Evolutionary conservation across 2,888 invertebrate species (phyloP).

Genomic region (Cepaea hortensis): DNA sequence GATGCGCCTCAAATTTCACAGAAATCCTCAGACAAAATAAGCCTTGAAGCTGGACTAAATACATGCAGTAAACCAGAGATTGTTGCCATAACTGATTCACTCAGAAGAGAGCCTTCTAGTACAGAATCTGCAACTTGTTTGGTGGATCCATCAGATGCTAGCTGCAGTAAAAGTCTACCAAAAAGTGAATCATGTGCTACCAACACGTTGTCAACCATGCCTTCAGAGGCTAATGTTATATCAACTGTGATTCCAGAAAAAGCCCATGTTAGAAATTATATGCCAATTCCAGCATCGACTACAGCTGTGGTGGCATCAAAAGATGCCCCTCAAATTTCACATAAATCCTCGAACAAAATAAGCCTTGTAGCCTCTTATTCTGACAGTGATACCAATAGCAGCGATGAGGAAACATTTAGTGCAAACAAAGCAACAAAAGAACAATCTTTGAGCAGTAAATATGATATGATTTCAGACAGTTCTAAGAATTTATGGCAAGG

Average conservation of each 20-base stretch:
- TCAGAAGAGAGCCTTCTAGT: background rate
- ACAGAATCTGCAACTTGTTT: background rate
- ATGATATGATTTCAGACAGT: too few species aligned
- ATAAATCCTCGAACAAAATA: background rate
- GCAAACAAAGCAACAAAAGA: too few species aligned
- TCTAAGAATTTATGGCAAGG: too few species aligned
- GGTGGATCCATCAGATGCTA: background rate
- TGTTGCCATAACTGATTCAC: background rate
- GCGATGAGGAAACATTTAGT: constrained; percentile 12
- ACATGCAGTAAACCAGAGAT: too few species aligned
- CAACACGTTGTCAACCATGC: background rate
- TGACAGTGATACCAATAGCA: constrained; percentile 2
- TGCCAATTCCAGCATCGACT: background rate
- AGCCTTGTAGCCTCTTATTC: too few species aligned
- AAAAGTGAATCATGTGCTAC: background rate
- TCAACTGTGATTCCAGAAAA: background rate
- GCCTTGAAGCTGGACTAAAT: too few species aligned
- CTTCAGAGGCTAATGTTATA: background rate
- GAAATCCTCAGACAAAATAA: background rate
- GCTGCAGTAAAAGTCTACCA: background rate
- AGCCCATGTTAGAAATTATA: background rate
- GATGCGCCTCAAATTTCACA: background rate
- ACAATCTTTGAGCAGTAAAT: too few species aligned
- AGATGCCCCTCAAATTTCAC: background rate
- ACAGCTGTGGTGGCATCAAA: background rate